Percentiles rank a stretch among this genome's conserved stretches.
phyloP scores from a whole-genome alignment of 2,797 vertebrate genomes.

The Ctenochaetus hawaiiensis region DNA sequence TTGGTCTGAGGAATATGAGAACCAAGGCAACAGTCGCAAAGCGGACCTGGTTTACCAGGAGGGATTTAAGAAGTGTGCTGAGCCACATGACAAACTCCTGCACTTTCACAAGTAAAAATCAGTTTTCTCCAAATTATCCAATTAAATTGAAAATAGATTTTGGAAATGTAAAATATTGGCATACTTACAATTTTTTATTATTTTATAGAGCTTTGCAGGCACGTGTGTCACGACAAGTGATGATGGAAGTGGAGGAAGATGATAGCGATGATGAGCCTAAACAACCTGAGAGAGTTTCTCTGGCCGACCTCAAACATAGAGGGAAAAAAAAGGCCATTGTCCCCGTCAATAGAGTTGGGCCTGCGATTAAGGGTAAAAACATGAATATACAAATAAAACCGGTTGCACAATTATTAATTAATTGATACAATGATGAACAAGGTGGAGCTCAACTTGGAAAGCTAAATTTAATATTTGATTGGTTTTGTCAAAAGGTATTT shows the following conservation, averaged over 20 bases:
- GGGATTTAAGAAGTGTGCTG: slow-evolving; percentile 88
- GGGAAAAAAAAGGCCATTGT: slow-evolving; percentile 91
- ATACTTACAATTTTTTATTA: not conserved
- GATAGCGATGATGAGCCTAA: slow-evolving; percentile 67
- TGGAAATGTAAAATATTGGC: not conserved
- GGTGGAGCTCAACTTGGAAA: no score
- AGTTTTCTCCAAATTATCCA: not conserved
- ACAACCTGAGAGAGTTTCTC: slow-evolving; percentile 87
- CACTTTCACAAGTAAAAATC: slow-evolving; percentile 90
- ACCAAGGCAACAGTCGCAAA: slow-evolving; percentile 89
- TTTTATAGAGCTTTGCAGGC: slow-evolving; percentile 91
- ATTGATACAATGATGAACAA: no score
- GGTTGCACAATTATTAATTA: not conserved
- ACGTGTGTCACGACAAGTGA: slow-evolving; percentile 90
- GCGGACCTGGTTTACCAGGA: slow-evolving; percentile 93
- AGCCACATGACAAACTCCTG: slow-evolving; percentile 90
- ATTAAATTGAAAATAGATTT: not conserved
- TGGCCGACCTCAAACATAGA: slow-evolving; percentile 90
- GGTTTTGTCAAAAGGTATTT: slow-evolving; percentile 74
- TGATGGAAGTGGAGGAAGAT: slow-evolving; percentile 84
- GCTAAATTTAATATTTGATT: not conserved
- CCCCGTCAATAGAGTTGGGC: slow-evolving; percentile 88
- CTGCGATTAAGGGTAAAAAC: slow-evolving; percentile 86
- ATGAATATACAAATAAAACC: not conserved
- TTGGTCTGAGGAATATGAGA: slow-evolving; percentile 95